Conservation (phyloP, 2,797 vertebrate species). For the Choloepus didactylus region DNA sequence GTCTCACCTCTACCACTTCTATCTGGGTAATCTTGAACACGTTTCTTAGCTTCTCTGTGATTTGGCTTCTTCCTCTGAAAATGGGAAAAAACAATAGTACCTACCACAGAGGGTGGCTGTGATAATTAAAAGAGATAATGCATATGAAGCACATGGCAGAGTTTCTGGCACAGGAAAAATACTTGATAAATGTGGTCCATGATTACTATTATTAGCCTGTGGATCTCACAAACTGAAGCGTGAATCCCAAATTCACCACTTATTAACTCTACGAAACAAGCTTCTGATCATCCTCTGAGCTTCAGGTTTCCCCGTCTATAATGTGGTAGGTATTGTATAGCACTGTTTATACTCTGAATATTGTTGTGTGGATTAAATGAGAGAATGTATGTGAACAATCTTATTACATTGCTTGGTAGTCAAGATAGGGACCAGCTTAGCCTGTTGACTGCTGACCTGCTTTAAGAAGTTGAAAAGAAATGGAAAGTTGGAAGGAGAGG, state of each 20-base stretch:
- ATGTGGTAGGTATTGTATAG: neutral
- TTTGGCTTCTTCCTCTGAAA: neutral
- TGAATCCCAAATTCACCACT: neutral
- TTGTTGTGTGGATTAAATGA: neutral
- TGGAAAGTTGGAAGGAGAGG: neutral
- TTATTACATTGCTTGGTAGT: neutral
- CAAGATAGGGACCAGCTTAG: neutral
- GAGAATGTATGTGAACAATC: neutral
- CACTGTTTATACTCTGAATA: neutral
- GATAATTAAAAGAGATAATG: neutral
- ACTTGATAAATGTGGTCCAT: neutral
- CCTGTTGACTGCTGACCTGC: neutral
- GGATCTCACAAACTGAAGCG: neutral
- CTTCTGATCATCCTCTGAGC: neutral
- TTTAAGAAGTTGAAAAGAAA: slow-evolving; percentile 54
- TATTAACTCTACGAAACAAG: neutral
- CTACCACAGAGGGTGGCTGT: neutral
- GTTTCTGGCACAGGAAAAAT: neutral
- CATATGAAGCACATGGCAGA: neutral
- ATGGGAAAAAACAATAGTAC: neutral
- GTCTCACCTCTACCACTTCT: neutral
- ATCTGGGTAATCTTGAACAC: neutral
- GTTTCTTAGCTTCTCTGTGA: slow-evolving; percentile 18
- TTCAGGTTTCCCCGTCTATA: neutral
- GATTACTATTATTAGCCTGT: neutral